These are phyloP conservation scores for Limnephilus lunatus DNA, from an alignment of 2,888 invertebrate species.

Conservation along the genomic window DNA sequence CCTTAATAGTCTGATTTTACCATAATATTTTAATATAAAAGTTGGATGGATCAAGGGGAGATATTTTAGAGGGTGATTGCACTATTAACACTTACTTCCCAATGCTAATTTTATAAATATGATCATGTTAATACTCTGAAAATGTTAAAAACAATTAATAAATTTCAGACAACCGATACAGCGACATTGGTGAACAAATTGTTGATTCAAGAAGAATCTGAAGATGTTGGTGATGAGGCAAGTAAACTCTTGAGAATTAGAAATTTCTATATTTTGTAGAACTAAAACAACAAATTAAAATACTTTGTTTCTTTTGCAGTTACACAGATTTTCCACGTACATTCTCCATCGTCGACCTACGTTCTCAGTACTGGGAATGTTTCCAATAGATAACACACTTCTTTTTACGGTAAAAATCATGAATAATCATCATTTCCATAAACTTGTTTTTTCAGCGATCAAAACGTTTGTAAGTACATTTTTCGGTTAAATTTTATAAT, in stretches of 20 bases:
- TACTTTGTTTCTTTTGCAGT: slow-evolving; percentile 25
- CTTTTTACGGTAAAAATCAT: slow-evolving; percentile 49
- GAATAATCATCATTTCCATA: not conserved
- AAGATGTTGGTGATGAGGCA: slow-evolving; percentile 25
- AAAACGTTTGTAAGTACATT: not conserved
- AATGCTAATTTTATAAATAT: too few relatives aligned
- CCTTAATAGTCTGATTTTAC: too few relatives aligned
- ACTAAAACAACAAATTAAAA: not conserved
- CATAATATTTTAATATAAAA: too few relatives aligned
- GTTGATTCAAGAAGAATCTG: not conserved
- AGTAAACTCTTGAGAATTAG: not conserved
- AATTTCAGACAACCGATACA: slow-evolving; percentile 35
- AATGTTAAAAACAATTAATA: too few relatives aligned
- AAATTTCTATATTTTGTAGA: not conserved
- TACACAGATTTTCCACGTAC: slow-evolving; percentile 47
- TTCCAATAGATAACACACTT: slow-evolving; percentile 48
- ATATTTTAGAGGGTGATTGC: too few relatives aligned
- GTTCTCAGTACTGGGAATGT: slow-evolving; percentile 46
- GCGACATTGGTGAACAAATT: slow-evolving; percentile 33
- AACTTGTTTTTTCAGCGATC: not conserved
- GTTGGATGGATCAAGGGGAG: too few relatives aligned
- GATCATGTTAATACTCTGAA: too few relatives aligned
- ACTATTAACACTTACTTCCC: too few relatives aligned
- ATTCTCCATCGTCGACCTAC: slow-evolving; percentile 34
- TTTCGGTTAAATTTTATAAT: too few relatives aligned